Conservation (phyloP, 1,140 invertebrate species). For the Hesperophylax magnus region DNA sequence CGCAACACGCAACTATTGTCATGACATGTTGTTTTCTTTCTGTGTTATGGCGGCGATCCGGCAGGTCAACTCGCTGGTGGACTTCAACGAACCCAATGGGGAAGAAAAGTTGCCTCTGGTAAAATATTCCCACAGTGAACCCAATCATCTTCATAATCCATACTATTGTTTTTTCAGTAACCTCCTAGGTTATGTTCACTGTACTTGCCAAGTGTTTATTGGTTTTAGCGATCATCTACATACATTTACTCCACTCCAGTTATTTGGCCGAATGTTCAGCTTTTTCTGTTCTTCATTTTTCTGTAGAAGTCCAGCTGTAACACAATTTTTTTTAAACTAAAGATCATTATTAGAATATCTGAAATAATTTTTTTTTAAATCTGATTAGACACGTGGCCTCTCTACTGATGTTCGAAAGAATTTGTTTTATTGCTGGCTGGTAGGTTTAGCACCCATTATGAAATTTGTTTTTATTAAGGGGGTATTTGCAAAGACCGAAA, state of each 20-base stretch:
- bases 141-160: constrained; percentile 24
- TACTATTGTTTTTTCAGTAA: constrained; percentile 28
- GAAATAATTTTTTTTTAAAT: constrained; percentile 25
- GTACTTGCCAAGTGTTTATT: background rate
- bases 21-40: constrained; percentile 53
- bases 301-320: background rate
- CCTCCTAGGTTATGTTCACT: background rate
- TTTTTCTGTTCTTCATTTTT: background rate
- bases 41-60: constrained; percentile 66
- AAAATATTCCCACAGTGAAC: constrained; percentile 64
- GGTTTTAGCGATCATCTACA: constrained; percentile 8
- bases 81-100: constrained; percentile 87
- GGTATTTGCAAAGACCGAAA: too few species aligned
- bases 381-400: background rate
- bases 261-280: background rate
- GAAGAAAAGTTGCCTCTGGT: constrained; percentile 92
- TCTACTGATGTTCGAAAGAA: too few species aligned
- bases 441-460: too few species aligned
- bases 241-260: background rate
- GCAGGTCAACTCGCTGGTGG: constrained; percentile 87
- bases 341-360: background rate
- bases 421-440: too few species aligned
- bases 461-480: too few species aligned
- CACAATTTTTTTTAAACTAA: background rate
- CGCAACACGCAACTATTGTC: background rate